Conservation (phyloP, 2,888 invertebrate species). For the Xiphydria camelus region DNA sequence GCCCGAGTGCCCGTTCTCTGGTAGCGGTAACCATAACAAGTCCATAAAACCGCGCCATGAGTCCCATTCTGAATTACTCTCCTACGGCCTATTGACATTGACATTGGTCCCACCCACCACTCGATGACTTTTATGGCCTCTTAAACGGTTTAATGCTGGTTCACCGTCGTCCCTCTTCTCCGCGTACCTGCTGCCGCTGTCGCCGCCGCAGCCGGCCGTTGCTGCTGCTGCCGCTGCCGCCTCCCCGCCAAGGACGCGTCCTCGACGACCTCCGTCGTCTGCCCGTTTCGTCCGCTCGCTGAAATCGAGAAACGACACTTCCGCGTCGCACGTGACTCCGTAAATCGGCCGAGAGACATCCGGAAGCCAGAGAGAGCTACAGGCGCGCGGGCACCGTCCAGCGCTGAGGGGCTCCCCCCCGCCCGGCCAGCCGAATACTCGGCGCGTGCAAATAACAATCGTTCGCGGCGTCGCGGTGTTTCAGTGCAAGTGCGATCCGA, state of each 20-base stretch:
- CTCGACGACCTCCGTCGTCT: conserved; percentile 23
- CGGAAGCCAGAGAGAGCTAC: no score
- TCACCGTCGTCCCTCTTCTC: no score
- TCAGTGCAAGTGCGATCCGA: conserved; percentile 45
- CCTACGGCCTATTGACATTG: conserved; percentile 49
- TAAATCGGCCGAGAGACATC: no score
- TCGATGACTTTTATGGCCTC: conserved; percentile 50
- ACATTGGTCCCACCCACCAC: conserved; percentile 27
- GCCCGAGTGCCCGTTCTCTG: conserved; percentile 31
- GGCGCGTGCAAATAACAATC: neutral
- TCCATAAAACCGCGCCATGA: conserved; percentile 47
- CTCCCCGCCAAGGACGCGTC: no score
- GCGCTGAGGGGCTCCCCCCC: conserved; percentile 2
- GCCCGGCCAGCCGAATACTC: conserved; percentile 21
- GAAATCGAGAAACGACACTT: conserved; percentile 7
- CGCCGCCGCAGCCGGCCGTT: no score
- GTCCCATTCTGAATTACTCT: conserved; percentile 39
- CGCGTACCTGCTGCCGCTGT: no score
- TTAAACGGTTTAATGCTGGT: conserved; percentile 33
- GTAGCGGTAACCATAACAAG: conserved; percentile 43
- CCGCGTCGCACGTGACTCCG: no score
- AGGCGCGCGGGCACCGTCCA: conserved; percentile 22
- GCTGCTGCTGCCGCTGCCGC: no score
- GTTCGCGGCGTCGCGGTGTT: conserved; percentile 39
- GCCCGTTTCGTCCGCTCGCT: conserved; percentile 22